Percentiles rank a stretch among this genome's conserved stretches.
Conservation (phyloP, 2,888 invertebrate genomes). For the Zhengitettix transpicula region DNA sequence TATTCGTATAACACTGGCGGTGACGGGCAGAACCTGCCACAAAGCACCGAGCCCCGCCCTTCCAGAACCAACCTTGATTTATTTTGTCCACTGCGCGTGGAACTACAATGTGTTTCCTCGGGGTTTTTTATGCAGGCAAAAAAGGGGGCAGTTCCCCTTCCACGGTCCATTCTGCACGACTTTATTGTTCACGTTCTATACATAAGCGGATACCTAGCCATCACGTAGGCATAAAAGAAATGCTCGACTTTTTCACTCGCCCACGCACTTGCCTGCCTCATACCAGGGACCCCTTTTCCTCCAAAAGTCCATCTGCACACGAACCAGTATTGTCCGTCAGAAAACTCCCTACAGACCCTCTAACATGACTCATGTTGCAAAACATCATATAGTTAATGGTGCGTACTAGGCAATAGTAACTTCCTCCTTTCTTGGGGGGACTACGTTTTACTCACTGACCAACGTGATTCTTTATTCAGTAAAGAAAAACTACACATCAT, state of each 20-base stretch:
- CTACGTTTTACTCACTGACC: no score
- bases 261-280: background rate
- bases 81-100: background rate
- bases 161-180: background rate
- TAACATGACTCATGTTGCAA: no score
- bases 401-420: no score
- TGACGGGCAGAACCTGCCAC: no score
- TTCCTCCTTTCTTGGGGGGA: no score
- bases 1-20: no score
- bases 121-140: background rate
- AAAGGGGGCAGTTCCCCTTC: background rate
- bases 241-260: conserved; percentile 4
- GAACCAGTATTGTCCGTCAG: conserved; percentile 4
- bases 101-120: conserved; percentile 4
- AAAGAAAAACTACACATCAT: no score
- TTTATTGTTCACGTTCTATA: conserved; percentile 8
- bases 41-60: no score
- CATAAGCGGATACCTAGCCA: conserved; percentile 10
- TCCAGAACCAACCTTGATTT: background rate
- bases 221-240: conserved; percentile 7
- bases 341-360: no score
- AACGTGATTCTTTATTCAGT: no score
- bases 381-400: no score
- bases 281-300: background rate
- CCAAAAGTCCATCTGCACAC: conserved; percentile 3